Base-by-base conservation (phyloP, 2,888 invertebrate genomes). In the Thymelicus sylvestris region DNA sequence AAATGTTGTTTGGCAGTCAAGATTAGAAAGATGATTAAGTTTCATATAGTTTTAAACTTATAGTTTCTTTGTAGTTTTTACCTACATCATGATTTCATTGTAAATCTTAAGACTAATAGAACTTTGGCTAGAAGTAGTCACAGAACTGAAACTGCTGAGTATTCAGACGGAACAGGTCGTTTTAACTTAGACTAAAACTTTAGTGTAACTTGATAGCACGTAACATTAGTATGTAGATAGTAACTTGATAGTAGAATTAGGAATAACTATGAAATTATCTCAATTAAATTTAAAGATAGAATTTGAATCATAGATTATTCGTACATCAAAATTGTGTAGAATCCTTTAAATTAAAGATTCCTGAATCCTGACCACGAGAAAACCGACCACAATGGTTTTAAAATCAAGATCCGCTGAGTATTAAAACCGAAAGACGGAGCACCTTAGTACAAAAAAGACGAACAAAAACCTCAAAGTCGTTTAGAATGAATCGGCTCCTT, bases 401-500 rank as follows among this genome's bases (percentile, higher is more conserved):
- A 71, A 71, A 71, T 71, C 71, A 71, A 71, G 66, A 71, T 62
- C 47, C 47, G 69, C 64, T 65, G 66, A 71, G 66, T 71, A 71
- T 71, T 71, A 71, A 70, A 71, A 71, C 59, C 62, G 66, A 71
- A 71, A 71, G 71, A 66, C 66, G 66, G 71, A 66, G 66, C 66
- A 55, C 66, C 71, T 71, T 71, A 66, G 60, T 47, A 64, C 64
- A 73, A 74, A 74, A 76, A 75, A 75, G 52, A 60, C 41, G 64
- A 75, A 73, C 48, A 67, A 59, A 71, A 71, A 71, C 62, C 62
- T 50, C 66, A 67, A 70, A 76, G 72, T 73, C 74, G 74, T 78
- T 77, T 73, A 69, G 72, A 71, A 76, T 72, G 77, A 78, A 77
- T 77, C 77, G 79, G 76, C 76, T 77, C 74, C 74, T 77, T 75